These are phyloP conservation scores for Rhea americana DNA, from an alignment of 2,113 vertebrate species.

Conservation along the genomic window DNA sequence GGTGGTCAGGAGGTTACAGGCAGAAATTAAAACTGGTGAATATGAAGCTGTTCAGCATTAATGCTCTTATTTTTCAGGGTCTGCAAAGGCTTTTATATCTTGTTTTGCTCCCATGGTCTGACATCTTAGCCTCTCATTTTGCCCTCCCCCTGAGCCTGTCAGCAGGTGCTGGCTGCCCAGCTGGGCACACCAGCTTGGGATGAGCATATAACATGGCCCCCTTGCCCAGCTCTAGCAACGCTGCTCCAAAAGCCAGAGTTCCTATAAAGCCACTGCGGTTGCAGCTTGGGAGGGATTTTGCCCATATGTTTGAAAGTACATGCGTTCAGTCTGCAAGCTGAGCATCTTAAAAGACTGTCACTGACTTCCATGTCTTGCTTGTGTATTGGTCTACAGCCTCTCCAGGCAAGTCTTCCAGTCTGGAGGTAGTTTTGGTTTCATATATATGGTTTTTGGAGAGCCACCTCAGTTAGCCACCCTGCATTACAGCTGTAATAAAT, in stretches of 20 bases:
- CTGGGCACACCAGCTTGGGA: not conserved
- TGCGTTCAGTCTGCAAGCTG: not conserved
- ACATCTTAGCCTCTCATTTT: not conserved
- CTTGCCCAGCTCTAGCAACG: not conserved
- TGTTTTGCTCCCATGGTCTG: not conserved
- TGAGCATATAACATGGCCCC: not conserved
- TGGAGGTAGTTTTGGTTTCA: slow-evolving; percentile 39
- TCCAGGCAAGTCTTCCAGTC: not conserved
- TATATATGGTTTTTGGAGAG: not conserved
- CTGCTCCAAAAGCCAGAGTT: not conserved
- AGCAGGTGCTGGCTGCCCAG: not conserved
- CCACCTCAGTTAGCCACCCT: not conserved
- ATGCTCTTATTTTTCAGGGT: not conserved
- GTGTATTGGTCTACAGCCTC: not conserved
- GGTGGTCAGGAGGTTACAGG: not conserved
- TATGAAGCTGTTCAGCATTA: not conserved
- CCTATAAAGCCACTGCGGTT: not conserved
- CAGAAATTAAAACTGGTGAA: not conserved
- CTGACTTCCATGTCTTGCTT: not conserved
- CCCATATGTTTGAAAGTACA: not conserved
- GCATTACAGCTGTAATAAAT: slow-evolving; percentile 37
- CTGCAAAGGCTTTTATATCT: not conserved
- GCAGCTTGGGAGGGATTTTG: not conserved
- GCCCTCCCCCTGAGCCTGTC: not conserved
- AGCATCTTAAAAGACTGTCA: not conserved